A percentile compares a stretch with the other conserved stretches of the same genome.
These are phyloP conservation scores for Tragulus kanchil DNA, from an alignment of 2,113 vertebrate genomes.

Conservation along the genomic window DNA sequence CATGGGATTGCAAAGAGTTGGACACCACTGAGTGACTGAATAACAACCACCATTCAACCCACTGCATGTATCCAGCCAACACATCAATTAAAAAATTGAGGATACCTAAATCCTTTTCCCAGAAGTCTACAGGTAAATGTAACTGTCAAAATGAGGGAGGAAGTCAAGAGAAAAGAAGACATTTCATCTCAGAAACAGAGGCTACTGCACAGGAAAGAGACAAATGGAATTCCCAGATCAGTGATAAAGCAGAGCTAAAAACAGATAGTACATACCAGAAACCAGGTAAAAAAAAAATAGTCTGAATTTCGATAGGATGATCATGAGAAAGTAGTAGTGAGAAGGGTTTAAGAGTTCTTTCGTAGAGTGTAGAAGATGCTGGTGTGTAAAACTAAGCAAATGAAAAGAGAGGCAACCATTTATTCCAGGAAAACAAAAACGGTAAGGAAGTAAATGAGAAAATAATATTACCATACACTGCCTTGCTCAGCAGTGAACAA, in stretches of 20 bases:
- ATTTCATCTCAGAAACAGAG: background rate
- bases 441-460: background rate
- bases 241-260: background rate
- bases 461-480: background rate
- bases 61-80: background rate
- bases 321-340: background rate
- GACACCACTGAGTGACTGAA: background rate
- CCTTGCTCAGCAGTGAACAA: background rate
- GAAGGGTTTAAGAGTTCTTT: background rate
- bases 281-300: background rate
- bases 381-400: background rate
- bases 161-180: background rate
- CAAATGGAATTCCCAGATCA: background rate
- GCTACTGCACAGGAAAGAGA: background rate
- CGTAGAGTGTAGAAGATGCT: background rate
- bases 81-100: background rate
- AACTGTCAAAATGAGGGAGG: background rate
- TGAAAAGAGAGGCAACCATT: background rate
- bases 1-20: background rate
- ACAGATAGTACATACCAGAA: background rate
- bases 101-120: background rate
- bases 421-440: background rate
- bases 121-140: background rate
- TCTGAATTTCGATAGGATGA: background rate
- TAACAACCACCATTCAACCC: background rate